A percentile compares a stretch with the other conserved stretches of the same genome.
These are phyloP conservation scores for Phainopepla nitens DNA, from an alignment of 2,113 vertebrate species.

Conservation along the genomic window DNA sequence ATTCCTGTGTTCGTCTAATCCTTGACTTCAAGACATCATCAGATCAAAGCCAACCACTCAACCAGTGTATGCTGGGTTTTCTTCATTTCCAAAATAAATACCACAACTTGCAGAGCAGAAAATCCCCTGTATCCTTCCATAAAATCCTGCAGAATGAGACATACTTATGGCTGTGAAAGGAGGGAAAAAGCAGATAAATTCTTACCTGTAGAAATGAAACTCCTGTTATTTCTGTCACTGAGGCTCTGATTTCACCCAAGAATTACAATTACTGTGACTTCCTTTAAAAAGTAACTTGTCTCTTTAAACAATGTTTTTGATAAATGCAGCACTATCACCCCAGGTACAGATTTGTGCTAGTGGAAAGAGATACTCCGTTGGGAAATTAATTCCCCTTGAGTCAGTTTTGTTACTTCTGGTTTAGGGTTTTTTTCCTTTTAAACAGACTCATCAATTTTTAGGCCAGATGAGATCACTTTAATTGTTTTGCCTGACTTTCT, in stretches of 20 bases:
- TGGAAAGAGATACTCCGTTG: background rate
- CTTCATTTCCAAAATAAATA: background rate
- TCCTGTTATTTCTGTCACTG: background rate
- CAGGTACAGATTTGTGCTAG: background rate
- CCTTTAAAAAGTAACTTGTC: background rate
- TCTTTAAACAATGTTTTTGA: background rate
- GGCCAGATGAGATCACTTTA: conserved; percentile 2
- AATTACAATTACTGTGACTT: background rate
- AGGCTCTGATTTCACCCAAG: background rate
- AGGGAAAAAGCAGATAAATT: background rate
- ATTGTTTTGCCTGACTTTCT: conserved; percentile 36
- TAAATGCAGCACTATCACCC: background rate
- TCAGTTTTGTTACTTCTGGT: background rate
- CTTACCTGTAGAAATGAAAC: background rate
- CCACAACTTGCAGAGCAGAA: background rate
- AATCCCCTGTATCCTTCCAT: background rate
- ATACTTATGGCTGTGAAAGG: background rate
- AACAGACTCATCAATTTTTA: conserved; percentile 1
- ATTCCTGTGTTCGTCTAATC: background rate
- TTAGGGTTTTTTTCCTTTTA: background rate
- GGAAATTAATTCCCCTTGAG: background rate
- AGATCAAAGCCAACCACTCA: background rate
- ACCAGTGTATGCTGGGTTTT: background rate
- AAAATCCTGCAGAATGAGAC: background rate
- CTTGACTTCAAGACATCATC: background rate